A percentile compares a stretch with the other conserved stretches of the same genome.
Conservation (phyloP, 2,888 invertebrate species). For the Venustoraphidia nigricollis region DNA sequence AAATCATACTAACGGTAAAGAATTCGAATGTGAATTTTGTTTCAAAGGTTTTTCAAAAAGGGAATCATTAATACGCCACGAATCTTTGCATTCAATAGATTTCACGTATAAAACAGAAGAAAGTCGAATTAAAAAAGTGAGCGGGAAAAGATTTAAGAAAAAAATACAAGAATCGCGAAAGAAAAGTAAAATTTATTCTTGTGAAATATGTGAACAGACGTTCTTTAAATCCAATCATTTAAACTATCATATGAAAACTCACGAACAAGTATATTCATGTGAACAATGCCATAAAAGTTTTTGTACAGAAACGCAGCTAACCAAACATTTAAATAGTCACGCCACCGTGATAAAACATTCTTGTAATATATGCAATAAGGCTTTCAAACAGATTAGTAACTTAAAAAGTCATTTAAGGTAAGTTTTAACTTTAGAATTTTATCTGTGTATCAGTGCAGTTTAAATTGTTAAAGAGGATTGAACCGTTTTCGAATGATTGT, state of each 20-base stretch:
- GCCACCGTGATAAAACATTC: neutral
- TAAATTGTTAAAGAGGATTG: no score
- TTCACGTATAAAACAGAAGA: conserved; percentile 13
- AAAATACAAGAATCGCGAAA: conserved; percentile 2
- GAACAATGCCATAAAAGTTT: no score
- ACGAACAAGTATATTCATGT: conserved; percentile 4
- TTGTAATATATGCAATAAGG: neutral
- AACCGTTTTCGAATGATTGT: no score
- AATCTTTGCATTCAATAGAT: neutral
- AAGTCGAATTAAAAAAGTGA: conserved; percentile 14
- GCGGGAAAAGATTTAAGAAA: conserved; percentile 10
- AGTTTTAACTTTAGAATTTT: conserved; percentile 15
- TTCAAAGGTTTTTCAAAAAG: neutral
- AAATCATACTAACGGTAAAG: neutral
- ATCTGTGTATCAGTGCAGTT: no score
- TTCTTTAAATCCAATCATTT: conserved; percentile 24
- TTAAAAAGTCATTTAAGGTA: no score
- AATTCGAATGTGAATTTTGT: neutral
- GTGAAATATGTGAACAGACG: conserved; percentile 31
- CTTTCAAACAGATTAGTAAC: conserved; percentile 2
- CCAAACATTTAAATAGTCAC: no score
- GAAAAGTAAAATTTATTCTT: conserved; percentile 15
- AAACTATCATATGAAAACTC: conserved; percentile 14
- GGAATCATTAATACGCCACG: neutral
- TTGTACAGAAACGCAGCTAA: no score